Evolutionary conservation across 2,797 vertebrate genomes (phyloP).

Genomic region (Thunnus albacares): DNA sequence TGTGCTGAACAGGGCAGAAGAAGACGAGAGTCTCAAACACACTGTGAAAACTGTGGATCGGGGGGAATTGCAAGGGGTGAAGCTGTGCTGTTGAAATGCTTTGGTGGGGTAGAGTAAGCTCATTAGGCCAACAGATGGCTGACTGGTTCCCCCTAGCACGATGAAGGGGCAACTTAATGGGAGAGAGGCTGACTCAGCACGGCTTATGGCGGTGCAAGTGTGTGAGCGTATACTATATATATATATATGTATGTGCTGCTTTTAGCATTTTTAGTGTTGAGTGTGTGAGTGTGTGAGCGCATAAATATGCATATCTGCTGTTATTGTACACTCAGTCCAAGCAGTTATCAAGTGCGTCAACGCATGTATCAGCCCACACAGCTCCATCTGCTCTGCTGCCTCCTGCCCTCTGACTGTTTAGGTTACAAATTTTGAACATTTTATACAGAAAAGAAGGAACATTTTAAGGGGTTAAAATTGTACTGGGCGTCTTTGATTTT

Average conservation of each 20-base stretch:
- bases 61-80: constrained; percentile 17
- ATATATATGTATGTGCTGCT: not conserved
- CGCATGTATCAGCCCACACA: constrained; percentile 53
- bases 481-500: not conserved
- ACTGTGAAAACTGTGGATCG: constrained; percentile 7
- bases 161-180: constrained; percentile 21
- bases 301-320: constrained; percentile 49
- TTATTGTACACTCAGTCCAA: constrained; percentile 28
- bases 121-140: constrained; percentile 69
- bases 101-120: constrained; percentile 41
- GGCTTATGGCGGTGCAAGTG: constrained; percentile 7
- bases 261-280: constrained; percentile 15
- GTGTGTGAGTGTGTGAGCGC: constrained; percentile 9
- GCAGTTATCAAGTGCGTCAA: constrained; percentile 47
- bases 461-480: not conserved
- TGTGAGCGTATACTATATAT: constrained; percentile 3
- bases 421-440: constrained; percentile 18
- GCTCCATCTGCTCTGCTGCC: constrained; percentile 68
- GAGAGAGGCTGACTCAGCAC: constrained; percentile 57
- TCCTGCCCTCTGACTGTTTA: constrained; percentile 14
- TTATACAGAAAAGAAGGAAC: not conserved
- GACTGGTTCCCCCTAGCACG: constrained; percentile 35
- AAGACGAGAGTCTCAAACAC: not conserved
- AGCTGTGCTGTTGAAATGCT: constrained; percentile 27
- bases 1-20: not conserved